These are phyloP conservation scores for Myotis brandtii DNA, from an alignment of 2,113 vertebrate species.

Conservation along the genomic window DNA sequence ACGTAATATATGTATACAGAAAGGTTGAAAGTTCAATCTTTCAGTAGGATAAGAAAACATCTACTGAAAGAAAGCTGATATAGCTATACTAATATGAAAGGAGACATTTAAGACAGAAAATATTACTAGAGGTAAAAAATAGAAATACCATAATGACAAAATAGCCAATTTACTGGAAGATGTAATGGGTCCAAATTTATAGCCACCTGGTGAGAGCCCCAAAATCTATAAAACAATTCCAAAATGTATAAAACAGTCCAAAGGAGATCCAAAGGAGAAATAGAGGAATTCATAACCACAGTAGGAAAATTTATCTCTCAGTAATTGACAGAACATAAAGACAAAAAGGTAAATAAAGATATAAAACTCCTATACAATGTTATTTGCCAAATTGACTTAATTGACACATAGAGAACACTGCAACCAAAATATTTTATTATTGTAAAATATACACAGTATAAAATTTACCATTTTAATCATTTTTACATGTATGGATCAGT, in stretches of 20 bases:
- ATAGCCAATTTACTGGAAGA: neutral
- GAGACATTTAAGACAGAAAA: conserved; percentile 35
- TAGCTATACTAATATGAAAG: neutral
- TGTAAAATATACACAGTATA: neutral
- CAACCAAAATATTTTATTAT: neutral
- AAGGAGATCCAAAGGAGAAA: neutral
- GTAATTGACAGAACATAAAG: neutral
- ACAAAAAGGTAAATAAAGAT: neutral
- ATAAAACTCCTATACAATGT: neutral
- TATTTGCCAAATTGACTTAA: neutral
- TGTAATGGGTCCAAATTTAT: neutral
- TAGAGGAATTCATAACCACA: neutral
- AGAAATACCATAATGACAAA: neutral
- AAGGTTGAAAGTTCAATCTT: neutral
- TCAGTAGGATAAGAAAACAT: neutral
- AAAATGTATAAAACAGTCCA: neutral
- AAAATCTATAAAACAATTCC: neutral
- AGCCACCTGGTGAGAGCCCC: neutral
- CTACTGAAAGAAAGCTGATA: neutral
- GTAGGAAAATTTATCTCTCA: neutral
- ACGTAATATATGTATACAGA: neutral
- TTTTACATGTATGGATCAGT: neutral
- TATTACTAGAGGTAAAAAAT: conserved; percentile 38
- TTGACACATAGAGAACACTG: neutral
- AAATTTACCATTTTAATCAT: neutral